phyloP scores from a whole-genome alignment of 2,113 vertebrate genomes.

The Lethenteron reissneri region DNA sequence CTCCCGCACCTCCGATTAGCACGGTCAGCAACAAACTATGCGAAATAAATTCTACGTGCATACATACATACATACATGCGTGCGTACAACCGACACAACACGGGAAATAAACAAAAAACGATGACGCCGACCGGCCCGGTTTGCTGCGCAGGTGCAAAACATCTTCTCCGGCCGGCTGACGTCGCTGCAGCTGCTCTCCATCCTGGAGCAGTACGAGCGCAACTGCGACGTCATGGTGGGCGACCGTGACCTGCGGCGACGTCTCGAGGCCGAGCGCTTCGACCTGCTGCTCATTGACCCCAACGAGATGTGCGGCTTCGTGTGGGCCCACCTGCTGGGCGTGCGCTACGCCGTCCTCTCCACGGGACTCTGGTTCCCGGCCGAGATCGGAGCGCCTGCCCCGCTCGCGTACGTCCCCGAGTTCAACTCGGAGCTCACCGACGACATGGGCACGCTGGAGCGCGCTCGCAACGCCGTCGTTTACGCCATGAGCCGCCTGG shows the following conservation, averaged over 20 bases:
- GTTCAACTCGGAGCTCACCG: constrained; percentile 89
- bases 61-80: too few species aligned
- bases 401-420: constrained; percentile 82
- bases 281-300: constrained; percentile 88
- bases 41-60: too few species aligned
- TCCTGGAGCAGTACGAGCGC: constrained; percentile 79
- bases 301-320: constrained; percentile 97
- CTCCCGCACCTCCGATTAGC: too few species aligned
- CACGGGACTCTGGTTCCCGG: constrained; percentile 92
- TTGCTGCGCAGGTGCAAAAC: constrained; percentile 21
- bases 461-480: constrained; percentile 62
- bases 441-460: constrained; percentile 60
- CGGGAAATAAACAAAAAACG: too few species aligned
- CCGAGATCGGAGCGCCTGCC: constrained; percentile 78
- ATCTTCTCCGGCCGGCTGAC: constrained; percentile 87
- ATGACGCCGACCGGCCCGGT: too few species aligned
- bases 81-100: too few species aligned
- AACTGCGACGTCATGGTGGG: constrained; percentile 86
- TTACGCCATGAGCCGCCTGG: constrained; percentile 69
- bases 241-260: constrained; percentile 39
- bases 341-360: constrained; percentile 82
- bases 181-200: constrained; percentile 73
- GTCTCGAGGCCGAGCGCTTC: constrained; percentile 52
- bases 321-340: constrained; percentile 73
- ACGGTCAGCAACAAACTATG: too few species aligned